Evolutionary conservation across 64 coral and sea anemone genomes (phyloP).

Genomic region (Anthopleura sola): DNA sequence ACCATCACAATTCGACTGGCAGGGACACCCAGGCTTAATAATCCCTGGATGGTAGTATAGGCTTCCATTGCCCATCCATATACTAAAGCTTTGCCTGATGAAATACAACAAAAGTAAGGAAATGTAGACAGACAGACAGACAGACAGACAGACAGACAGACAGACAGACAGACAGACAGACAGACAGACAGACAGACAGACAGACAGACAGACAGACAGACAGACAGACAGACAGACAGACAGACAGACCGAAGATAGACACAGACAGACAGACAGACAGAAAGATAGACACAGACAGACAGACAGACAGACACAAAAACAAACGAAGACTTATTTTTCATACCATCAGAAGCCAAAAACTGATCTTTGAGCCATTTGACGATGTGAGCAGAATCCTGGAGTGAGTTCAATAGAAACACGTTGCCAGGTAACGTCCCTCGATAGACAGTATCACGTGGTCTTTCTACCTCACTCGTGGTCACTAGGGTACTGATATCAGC

Average conservation of each 20-base stretch:
- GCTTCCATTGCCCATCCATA: constrained; percentile 81
- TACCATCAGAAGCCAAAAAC: constrained; percentile 69
- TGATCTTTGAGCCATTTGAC: constrained; percentile 67
- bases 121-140: background rate
- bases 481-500: constrained; percentile 92
- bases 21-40: constrained; percentile 60
- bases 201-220: background rate
- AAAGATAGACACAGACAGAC: background rate
- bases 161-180: background rate
- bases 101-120: background rate
- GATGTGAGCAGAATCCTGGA: constrained; percentile 54
- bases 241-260: background rate
- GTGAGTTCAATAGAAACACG: constrained; percentile 76
- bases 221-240: background rate
- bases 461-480: constrained; percentile 85
- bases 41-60: constrained; percentile 67
- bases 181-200: background rate
- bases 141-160: background rate
- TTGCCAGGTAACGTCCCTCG: constrained; percentile 58
- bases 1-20: constrained; percentile 72
- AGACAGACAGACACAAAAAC: background rate
- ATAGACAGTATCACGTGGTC: constrained; percentile 44
- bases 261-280: background rate
- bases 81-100: constrained; percentile 71
- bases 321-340: background rate